Evolutionary conservation across 2,888 invertebrate genomes (phyloP).

Genomic region (Smittia sp.): DNA sequence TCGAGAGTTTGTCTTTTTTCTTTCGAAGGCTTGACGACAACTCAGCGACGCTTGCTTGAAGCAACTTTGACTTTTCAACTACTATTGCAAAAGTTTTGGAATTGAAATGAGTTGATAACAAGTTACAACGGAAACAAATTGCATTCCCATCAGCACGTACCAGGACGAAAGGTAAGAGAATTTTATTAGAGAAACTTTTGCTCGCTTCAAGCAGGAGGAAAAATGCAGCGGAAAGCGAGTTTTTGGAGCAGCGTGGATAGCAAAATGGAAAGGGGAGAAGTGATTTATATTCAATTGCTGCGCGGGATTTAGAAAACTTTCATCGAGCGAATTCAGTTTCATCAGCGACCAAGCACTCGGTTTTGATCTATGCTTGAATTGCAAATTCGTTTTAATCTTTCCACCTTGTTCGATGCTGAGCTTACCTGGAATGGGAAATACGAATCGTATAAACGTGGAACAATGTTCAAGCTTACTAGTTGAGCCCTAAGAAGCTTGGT

Average conservation of each 20-base stretch:
- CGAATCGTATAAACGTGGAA: no score
- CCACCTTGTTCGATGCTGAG: neutral
- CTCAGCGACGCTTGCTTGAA: no score
- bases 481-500: no score
- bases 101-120: neutral
- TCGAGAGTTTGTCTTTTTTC: no score
- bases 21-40: no score
- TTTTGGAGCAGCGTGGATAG: neutral
- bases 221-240: neutral
- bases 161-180: neutral
- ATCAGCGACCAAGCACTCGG: neutral
- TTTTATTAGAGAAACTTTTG: neutral
- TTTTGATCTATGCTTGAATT: slow-evolving; percentile 1
- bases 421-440: neutral
- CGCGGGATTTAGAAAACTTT: neutral
- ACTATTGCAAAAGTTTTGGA: neutral
- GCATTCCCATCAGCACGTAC: neutral
- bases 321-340: neutral
- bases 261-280: neutral
- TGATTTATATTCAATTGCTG: slow-evolving; percentile 22
- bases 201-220: neutral
- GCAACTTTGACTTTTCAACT: neutral
- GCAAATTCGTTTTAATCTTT: slow-evolving; percentile 7
- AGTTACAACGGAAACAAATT: neutral
- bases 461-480: no score